These are phyloP conservation scores for Pangasianodon hypophthalmus DNA, from an alignment of 2,113 vertebrate species.

Conservation along the genomic window DNA sequence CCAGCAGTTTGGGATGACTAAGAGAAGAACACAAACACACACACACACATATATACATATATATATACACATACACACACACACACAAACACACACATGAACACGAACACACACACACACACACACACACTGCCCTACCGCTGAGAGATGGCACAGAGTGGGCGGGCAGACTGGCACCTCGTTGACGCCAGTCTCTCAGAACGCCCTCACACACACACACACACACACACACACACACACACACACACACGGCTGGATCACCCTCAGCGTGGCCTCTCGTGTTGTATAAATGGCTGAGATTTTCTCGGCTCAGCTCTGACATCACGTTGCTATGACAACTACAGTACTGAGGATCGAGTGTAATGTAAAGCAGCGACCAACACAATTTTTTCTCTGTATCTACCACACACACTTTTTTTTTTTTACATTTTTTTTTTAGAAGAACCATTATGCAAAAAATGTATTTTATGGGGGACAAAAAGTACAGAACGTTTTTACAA, in stretches of 20 bases:
- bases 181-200: slow-evolving; percentile 49
- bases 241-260: slow-evolving; percentile 23
- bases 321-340: slow-evolving; percentile 32
- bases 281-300: slow-evolving; percentile 25
- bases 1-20: slow-evolving; percentile 51
- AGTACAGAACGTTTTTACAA: not conserved
- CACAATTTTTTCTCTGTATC: not conserved
- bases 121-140: slow-evolving; percentile 21
- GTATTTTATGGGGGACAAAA: not conserved
- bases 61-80: not conserved
- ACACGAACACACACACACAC: not conserved
- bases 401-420: not conserved
- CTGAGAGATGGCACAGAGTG: slow-evolving; percentile 46
- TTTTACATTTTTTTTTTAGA: not conserved
- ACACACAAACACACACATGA: not conserved
- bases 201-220: slow-evolving; percentile 27
- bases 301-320: slow-evolving; percentile 16
- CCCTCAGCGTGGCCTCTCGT: slow-evolving; percentile 28
- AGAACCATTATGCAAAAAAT: not conserved
- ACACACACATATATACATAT: not conserved
- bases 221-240: slow-evolving; percentile 8
- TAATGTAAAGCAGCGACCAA: slow-evolving; percentile 9
- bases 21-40: slow-evolving; percentile 1
- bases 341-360: not conserved
- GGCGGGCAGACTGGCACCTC: slow-evolving; percentile 55